Evolutionary conservation across 2,888 invertebrate genomes (phyloP).

Genomic region (Xylocampa areola): DNA sequence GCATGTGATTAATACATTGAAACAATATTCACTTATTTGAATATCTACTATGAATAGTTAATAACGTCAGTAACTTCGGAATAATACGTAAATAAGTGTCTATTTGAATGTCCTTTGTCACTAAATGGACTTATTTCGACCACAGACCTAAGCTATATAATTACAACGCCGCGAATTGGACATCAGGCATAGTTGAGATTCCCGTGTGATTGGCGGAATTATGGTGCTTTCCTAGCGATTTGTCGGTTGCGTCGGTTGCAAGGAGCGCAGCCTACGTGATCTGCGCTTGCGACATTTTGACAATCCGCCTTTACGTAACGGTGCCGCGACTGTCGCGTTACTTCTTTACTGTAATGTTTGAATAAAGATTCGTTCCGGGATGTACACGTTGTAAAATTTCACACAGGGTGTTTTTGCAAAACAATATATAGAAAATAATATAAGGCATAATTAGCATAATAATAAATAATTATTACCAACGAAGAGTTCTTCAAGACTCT

Average conservation of each 20-base stretch:
- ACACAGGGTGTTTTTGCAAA: too few relatives aligned
- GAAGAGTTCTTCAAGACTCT: conserved; percentile 19
- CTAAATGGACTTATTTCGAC: conserved; percentile 24
- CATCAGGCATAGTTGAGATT: conserved; percentile 65
- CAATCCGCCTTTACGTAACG: conserved; percentile 80
- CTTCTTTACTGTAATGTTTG: conserved; percentile 45
- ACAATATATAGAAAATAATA: conserved; percentile 10
- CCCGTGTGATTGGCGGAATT: conserved; percentile 72
- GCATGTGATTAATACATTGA: conserved; percentile 58
- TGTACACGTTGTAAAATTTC: neutral
- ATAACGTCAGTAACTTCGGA: conserved; percentile 1
- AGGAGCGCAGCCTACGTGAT: conserved; percentile 74
- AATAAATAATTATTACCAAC: conserved; percentile 20
- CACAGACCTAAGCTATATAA: conserved; percentile 34
- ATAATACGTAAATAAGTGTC: neutral
- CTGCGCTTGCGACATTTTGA: conserved; percentile 84
- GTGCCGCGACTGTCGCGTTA: conserved; percentile 49
- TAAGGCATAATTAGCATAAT: conserved; percentile 26
- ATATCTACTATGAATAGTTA: conserved; percentile 5
- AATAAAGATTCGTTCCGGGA: conserved; percentile 28
- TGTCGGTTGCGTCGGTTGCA: conserved; percentile 69
- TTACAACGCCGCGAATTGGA: conserved; percentile 46
- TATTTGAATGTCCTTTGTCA: neutral
- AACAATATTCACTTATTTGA: conserved; percentile 32
- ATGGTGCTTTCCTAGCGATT: conserved; percentile 74